Evolutionary conservation across 2,797 vertebrate species (phyloP), one percentile per base, ranked within the genome.

Genomic region (Lateolabrax maculatus): DNA sequence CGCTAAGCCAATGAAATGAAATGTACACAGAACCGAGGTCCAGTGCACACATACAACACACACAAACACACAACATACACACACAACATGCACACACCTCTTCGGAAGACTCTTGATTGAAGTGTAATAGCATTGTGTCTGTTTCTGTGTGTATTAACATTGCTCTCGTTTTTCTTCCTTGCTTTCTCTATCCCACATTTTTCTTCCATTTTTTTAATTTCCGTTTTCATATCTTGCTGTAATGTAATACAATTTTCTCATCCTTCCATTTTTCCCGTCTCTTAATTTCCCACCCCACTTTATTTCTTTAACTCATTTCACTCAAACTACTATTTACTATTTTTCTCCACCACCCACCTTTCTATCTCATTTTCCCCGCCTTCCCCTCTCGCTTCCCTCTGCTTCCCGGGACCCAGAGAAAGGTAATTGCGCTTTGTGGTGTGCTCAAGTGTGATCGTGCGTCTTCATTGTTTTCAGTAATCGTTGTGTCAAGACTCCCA

Each of bases 341-440:
- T 60, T n/a, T 53, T 31, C 56, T n/a, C 46, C 43, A 37, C 10
- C 37, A n/a, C 43, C 53, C 2, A 70, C 27, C 4, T 27, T 13
- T 18, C 58, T 49, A 13, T 27, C 34, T 58, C 13, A 34, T 34
- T 4, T 34, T 34, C 31, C 31, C 31, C 31, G 6, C 31, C 31
- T 34, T 34, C 6, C 31, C 31, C 31, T 34, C 31, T 49, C 2
- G 0, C 39, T 19, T 60, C 46, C 15, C 37, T 77, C 48, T 89
- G 89, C 90, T 87, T 85, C 56, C 84, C 5, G 76, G 93, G 89
- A 93, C 60, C 71, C 92, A 94, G 94, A 92, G 94, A 94, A 93
- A 94, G 94, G 94, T 94, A 94, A 93, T 80, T 62, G 53, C 43
- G 72, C 65, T 64, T 65, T 19, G 49, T 66, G 61, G 9, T 70